Evolutionary conservation across 2,113 vertebrate genomes (phyloP).

Genomic region (Actenoides hombroni): DNA sequence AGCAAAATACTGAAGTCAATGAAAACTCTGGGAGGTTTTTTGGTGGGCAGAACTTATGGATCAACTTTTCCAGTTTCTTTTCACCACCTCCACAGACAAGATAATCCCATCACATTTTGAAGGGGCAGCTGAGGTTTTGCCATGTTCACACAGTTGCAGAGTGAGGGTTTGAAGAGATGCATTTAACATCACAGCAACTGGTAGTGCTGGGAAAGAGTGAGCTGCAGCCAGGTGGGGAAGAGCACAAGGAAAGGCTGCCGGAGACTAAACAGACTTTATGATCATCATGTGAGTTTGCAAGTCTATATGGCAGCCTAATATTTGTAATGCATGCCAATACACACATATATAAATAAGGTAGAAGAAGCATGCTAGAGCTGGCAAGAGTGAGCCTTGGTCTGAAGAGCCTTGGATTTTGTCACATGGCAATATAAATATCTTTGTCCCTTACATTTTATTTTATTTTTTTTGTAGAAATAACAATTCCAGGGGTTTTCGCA

Average conservation of each 20-base stretch:
- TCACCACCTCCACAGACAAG: neutral
- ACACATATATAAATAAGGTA: accelerated
- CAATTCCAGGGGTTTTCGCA: neutral
- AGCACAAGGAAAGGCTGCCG: accelerated
- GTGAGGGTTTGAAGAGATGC: neutral
- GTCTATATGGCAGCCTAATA: neutral
- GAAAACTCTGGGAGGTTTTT: neutral
- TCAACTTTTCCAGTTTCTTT: neutral
- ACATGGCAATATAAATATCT: neutral
- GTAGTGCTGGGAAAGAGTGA: accelerated
- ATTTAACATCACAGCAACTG: neutral
- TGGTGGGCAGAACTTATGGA: neutral
- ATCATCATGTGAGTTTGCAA: neutral
- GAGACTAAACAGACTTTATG: neutral
- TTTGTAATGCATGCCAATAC: neutral
- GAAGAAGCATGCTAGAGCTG: neutral
- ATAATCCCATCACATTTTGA: neutral
- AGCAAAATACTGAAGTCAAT: neutral
- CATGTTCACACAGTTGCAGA: accelerated
- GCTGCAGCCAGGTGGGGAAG: accelerated
- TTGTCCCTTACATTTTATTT: neutral
- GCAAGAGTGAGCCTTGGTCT: neutral
- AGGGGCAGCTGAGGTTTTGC: neutral
- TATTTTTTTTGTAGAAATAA: neutral
- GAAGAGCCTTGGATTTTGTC: neutral